Conservation (phyloP, 1,140 invertebrate genomes). For the Scaptomyza graminum region DNA sequence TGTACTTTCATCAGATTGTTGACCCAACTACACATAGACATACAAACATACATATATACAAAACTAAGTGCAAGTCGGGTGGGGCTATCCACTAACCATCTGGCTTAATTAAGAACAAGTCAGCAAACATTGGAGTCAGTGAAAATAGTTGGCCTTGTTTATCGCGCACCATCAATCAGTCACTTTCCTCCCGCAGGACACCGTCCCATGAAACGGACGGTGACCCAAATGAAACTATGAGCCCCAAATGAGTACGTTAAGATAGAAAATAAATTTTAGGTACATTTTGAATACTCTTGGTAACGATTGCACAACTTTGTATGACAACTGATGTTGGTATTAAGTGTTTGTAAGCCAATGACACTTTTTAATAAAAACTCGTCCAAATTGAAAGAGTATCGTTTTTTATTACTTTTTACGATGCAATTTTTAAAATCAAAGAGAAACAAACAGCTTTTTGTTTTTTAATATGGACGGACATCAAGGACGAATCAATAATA, state of each 20-base stretch:
- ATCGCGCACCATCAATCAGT: constrained; percentile 68
- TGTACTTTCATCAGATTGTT: constrained; percentile 61
- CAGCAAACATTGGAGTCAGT: constrained; percentile 68
- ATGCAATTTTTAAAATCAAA: neutral
- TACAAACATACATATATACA: too few relatives aligned
- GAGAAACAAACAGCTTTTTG: too few relatives aligned
- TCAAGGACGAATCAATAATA: neutral
- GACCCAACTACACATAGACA: constrained; percentile 44
- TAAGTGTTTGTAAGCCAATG: too few relatives aligned
- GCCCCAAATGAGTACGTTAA: constrained; percentile 24
- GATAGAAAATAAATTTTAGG: neutral
- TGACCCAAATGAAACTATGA: constrained; percentile 43
- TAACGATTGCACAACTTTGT: neutral
- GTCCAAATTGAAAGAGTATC: too few relatives aligned
- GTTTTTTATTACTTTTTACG: too few relatives aligned
- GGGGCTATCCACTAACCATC: constrained; percentile 43
- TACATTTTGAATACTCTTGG: neutral
- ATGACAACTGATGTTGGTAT: neutral
- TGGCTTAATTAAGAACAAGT: constrained; percentile 81
- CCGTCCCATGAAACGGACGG: constrained; percentile 29
- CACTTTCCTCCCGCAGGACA: constrained; percentile 72
- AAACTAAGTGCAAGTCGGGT: constrained; percentile 25
- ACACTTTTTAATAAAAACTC: too few relatives aligned
- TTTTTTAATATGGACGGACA: too few relatives aligned
- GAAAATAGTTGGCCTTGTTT: constrained; percentile 78